A percentile compares a stretch with the other conserved stretches of the same genome.
Conservation (phyloP, 2,888 invertebrate species). For the Brassicogethes aeneus region DNA sequence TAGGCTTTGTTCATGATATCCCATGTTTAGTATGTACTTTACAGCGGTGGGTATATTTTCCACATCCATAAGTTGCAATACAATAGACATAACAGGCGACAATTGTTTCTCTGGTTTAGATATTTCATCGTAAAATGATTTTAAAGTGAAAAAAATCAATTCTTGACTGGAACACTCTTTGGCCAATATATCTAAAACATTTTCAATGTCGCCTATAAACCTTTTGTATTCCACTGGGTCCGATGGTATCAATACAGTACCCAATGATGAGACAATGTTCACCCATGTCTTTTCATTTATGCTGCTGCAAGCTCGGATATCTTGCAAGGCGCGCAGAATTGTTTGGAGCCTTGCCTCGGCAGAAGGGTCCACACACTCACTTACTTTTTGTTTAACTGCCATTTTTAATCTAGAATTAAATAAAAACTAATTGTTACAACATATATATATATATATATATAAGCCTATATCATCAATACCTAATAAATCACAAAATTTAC, state of each 20-base stretch:
- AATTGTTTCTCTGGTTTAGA: constrained; percentile 50
- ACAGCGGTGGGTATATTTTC: constrained; percentile 38
- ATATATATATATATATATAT: too few species aligned
- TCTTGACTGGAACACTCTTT: constrained; percentile 39
- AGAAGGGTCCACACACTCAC: constrained; percentile 42
- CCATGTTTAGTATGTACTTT: constrained; percentile 37
- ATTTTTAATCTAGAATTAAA: constrained; percentile 39
- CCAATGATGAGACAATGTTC: constrained; percentile 45
- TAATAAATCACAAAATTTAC: too few species aligned
- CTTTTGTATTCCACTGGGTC: constrained; percentile 29
- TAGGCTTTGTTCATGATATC: constrained; percentile 45
- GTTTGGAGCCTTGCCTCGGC: constrained; percentile 43
- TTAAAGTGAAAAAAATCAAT: constrained; percentile 47
- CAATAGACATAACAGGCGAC: constrained; percentile 51
- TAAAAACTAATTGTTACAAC: too few species aligned
- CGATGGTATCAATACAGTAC: constrained; percentile 36
- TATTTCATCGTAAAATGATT: constrained; percentile 51
- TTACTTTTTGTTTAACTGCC: constrained; percentile 52
- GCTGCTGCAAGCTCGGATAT: constrained; percentile 35
- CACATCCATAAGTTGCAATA: constrained; percentile 47
- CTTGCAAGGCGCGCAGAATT: constrained; percentile 45
- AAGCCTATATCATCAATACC: too few species aligned
- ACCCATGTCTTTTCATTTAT: constrained; percentile 42
- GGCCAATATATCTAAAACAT: constrained; percentile 31
- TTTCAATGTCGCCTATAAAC: constrained; percentile 33